A percentile compares a stretch with the other conserved stretches of the same genome.
These are phyloP conservation scores for Sebastes nivosus DNA, from an alignment of 2,797 vertebrate genomes.

Conservation along the genomic window DNA sequence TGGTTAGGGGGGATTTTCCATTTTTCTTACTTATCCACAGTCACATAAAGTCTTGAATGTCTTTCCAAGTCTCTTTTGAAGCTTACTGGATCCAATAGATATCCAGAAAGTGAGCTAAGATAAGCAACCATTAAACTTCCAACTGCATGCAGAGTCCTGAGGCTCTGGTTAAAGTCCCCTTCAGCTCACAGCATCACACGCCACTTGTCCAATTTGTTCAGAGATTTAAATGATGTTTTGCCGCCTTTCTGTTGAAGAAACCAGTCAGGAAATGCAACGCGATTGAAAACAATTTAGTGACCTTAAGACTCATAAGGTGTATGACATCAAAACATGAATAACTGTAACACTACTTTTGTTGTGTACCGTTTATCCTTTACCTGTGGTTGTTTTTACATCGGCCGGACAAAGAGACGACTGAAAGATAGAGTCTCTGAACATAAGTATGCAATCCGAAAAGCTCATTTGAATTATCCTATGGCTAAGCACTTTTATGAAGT, in stretches of 20 bases:
- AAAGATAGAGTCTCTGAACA: too few relatives aligned
- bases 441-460: too few relatives aligned
- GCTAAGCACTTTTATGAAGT: too few relatives aligned
- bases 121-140: background rate
- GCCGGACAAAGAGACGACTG: too few relatives aligned
- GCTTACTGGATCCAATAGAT: background rate
- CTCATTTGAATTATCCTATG: too few relatives aligned
- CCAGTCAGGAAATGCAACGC: background rate
- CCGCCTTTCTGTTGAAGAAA: background rate
- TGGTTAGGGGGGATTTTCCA: background rate
- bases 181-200: background rate
- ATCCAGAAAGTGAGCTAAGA: background rate
- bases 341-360: too few relatives aligned
- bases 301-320: too few relatives aligned
- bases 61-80: background rate
- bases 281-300: too few relatives aligned
- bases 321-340: too few relatives aligned
- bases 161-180: background rate
- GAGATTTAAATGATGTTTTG: background rate
- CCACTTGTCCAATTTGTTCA: background rate
- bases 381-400: too few relatives aligned
- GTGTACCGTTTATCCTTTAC: too few relatives aligned
- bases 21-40: background rate
- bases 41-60: background rate
- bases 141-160: background rate